Percentiles rank a stretch among this genome's conserved stretches.
phyloP scores from a whole-genome alignment of 2,888 invertebrate species.

The Germaria angustata region DNA sequence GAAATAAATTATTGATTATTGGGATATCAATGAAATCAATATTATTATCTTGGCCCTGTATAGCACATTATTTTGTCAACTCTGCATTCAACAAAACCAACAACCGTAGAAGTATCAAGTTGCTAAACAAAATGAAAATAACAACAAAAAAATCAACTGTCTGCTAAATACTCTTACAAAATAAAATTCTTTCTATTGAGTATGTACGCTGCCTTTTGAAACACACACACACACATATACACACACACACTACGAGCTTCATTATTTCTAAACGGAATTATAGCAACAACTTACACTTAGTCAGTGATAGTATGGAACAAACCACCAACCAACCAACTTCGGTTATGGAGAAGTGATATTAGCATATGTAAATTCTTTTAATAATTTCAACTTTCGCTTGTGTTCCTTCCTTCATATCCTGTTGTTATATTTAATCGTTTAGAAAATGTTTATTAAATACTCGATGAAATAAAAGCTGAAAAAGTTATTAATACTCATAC shows the following conservation, averaged over 20 bases:
- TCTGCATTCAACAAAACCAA: slow-evolving; percentile 10
- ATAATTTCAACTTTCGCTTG: slow-evolving; percentile 40
- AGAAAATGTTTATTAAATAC: slow-evolving; percentile 57
- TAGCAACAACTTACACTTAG: slow-evolving; percentile 2
- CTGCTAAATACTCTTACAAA: slow-evolving; percentile 47
- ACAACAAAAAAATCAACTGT: slow-evolving; percentile 49
- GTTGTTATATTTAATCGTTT: slow-evolving; percentile 28
- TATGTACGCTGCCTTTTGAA: slow-evolving; percentile 35
- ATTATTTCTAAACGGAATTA: neutral
- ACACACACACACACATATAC: too few relatives aligned
- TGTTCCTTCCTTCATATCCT: neutral
- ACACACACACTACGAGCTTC: slow-evolving; percentile 10
- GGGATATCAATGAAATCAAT: too few relatives aligned
- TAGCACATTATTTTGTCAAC: neutral
- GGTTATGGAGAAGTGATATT: slow-evolving; percentile 25
- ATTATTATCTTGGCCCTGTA: neutral
- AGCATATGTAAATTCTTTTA: slow-evolving; percentile 64
- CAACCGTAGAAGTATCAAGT: slow-evolving; percentile 44
- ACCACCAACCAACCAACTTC: neutral
- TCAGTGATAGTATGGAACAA: neutral
- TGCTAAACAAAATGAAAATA: slow-evolving; percentile 47
- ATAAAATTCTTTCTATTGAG: slow-evolving; percentile 33
- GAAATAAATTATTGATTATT: too few relatives aligned
- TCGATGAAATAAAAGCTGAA: neutral
- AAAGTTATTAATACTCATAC: neutral